Percentiles rank a stretch among this genome's conserved stretches.
These are phyloP conservation scores for Meteorus cinctellus DNA, from an alignment of 2,888 invertebrate species.

Conservation along the genomic window DNA sequence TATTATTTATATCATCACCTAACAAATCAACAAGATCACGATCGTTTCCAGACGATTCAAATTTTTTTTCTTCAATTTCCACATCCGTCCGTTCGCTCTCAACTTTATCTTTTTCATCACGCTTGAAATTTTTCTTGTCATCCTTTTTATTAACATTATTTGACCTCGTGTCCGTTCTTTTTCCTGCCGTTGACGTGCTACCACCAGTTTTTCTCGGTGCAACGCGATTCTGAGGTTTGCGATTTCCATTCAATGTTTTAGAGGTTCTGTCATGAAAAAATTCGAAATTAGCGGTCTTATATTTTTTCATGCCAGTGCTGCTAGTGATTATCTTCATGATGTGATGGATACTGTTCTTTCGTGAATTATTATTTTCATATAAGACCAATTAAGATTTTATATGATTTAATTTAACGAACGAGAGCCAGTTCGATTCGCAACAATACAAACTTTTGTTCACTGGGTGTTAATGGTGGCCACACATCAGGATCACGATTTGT, in stretches of 20 bases:
- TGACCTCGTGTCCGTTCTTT: constrained; percentile 71
- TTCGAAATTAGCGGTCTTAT: background rate
- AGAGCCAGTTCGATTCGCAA: no score
- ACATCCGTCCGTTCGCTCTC: constrained; percentile 81
- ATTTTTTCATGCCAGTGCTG: no score
- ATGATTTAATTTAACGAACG: no score
- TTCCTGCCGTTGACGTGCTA: constrained; percentile 57
- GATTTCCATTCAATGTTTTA: constrained; percentile 68
- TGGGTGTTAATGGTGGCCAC: constrained; percentile 90
- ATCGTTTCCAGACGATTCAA: constrained; percentile 89
- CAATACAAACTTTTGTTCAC: constrained; percentile 80
- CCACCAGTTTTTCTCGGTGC: constrained; percentile 66
- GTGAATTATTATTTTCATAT: no score
- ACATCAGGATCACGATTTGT: constrained; percentile 84
- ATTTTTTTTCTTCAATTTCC: constrained; percentile 84
- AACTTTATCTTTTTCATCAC: constrained; percentile 76
- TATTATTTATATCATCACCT: constrained; percentile 73
- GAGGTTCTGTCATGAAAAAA: constrained; percentile 58
- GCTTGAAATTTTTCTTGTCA: constrained; percentile 73
- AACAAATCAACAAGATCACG: constrained; percentile 94
- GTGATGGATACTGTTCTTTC: no score
- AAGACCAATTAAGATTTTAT: no score
- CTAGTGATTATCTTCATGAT: no score
- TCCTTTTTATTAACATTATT: constrained; percentile 65
- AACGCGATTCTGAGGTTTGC: constrained; percentile 66